These are phyloP conservation scores for Falco cherrug DNA, from an alignment of 2,797 vertebrate genomes.

Conservation along the genomic window DNA sequence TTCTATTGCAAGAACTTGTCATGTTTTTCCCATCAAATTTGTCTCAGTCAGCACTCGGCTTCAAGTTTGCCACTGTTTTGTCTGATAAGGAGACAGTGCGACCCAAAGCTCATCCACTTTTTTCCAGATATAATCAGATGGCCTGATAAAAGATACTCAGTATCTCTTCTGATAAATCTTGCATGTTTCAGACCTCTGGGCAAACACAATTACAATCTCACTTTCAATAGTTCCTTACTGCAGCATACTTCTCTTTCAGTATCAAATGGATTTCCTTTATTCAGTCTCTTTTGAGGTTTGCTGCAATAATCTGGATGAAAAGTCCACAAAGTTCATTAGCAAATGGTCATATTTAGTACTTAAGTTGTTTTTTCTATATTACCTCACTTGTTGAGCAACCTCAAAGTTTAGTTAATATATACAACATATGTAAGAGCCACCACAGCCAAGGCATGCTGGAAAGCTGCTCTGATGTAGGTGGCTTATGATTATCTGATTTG, in stretches of 20 bases:
- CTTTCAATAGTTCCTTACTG: not conserved
- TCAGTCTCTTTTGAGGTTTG: not conserved
- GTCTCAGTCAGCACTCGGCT: not conserved
- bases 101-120: not conserved
- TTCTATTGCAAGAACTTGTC: not conserved
- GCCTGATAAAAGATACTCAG: not conserved
- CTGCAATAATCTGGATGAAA: not conserved
- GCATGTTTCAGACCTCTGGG: not conserved
- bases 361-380: not conserved
- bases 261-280: not conserved
- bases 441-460: not conserved
- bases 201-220: not conserved
- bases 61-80: not conserved
- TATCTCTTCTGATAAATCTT: not conserved
- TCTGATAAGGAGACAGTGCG: fast-evolving
- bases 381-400: not conserved
- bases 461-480: not conserved
- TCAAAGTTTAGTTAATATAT: not conserved
- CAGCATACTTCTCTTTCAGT: not conserved
- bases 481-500: not conserved
- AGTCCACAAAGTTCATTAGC: not conserved
- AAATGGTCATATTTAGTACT: not conserved
- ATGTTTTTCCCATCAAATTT: not conserved
- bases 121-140: not conserved
- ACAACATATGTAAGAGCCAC: not conserved